Percentiles rank a stretch among this genome's conserved stretches.
Conservation (phyloP, 2,797 vertebrate species). For the Propithecus deckenii region DNA sequence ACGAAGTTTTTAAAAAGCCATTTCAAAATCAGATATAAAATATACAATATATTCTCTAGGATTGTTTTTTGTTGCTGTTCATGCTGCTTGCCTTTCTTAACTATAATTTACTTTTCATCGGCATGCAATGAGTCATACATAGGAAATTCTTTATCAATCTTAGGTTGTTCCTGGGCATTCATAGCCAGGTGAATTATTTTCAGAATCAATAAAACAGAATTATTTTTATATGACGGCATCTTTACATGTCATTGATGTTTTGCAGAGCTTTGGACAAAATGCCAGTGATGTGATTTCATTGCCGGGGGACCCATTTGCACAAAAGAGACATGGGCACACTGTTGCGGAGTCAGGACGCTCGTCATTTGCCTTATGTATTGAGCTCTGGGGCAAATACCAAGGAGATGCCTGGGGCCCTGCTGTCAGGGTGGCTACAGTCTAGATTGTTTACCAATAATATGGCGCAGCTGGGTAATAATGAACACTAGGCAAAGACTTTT, state of each 20-base stretch:
- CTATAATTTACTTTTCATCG: not conserved
- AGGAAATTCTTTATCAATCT: not conserved
- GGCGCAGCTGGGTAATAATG: too few species aligned
- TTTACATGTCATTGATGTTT: not conserved
- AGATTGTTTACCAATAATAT: not conserved
- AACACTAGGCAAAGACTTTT: not conserved
- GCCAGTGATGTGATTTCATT: not conserved
- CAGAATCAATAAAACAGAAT: not conserved
- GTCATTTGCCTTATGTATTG: rapidly evolving
- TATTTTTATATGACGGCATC: not conserved
- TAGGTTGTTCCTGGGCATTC: not conserved
- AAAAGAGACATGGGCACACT: rapidly evolving
- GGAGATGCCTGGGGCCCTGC: not conserved
- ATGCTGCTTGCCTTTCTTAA: not conserved
- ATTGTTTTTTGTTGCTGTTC: not conserved
- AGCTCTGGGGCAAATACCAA: too few species aligned
- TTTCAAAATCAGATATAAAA: conserved; percentile 24
- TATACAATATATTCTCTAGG: not conserved
- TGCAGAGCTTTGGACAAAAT: not conserved
- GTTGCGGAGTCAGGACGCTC: rapidly evolving
- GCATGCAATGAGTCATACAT: not conserved
- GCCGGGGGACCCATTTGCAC: not conserved
- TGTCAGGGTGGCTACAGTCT: not conserved
- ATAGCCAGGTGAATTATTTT: not conserved
- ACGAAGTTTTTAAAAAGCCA: not conserved